Base-by-base conservation (phyloP, 2,888 invertebrate genomes). In the Alloplasta piceator region DNA sequence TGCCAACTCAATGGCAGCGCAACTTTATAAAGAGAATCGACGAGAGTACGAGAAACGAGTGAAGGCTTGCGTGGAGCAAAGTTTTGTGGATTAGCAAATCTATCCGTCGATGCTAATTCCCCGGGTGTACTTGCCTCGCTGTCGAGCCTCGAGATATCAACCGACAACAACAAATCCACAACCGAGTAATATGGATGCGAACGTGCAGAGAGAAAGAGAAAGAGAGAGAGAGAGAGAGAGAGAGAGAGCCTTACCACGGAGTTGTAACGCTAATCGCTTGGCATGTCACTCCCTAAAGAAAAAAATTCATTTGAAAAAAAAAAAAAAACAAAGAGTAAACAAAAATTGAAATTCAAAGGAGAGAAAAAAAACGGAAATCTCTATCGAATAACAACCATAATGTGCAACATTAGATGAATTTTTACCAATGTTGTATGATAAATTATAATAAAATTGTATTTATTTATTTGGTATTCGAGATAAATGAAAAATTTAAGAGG, bases 1-100 rank as follows among this genome's bases (percentile, higher is more conserved):
- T 91, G 99, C 99, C 89, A 99, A 99, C 93, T 98, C 98, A 89
- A 97, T 98, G 95, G 99, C 99, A 91, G 99, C 99, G 87, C 99
- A 99, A 94, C 95, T 99, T 91, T 99, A 99, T 94, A 98, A 99
- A 95, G 99, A 99, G 94, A 99, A 99, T 93, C 96, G 98, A 91
- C 95, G 99, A 91, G 99, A 99, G 94, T 99, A 99, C 93, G 99
- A 99, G 94, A 99, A 99, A 94, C 96, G 98, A 94, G 99, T 99
- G 92, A 98, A 98, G 95, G 98, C 98, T 91, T 98, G 99, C 93
- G 99, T 99, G 92, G 99, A 99, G 95, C 98, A 99, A 94, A 98
- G 98, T 94, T 99, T 99, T 96, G 97, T 97, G 94, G 98, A 98
- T 95, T 98, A 97, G 95, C 26, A 26, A 26, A 26, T 91, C 87